Conservation (phyloP, 2,113 vertebrate genomes). For the Ondatra zibethicus region DNA sequence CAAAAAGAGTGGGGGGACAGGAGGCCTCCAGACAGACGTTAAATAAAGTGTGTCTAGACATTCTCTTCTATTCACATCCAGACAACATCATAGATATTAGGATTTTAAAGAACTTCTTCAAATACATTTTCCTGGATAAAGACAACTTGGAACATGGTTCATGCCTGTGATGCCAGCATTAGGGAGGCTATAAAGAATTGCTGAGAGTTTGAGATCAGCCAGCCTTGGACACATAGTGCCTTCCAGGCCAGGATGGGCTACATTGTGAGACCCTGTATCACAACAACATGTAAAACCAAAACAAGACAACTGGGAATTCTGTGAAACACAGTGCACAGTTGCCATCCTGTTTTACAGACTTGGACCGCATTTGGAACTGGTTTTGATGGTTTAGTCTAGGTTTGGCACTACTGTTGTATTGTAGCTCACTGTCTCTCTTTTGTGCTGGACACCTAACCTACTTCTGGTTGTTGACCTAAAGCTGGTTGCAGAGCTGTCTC, state of each 20-base stretch:
- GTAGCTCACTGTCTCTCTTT: slow-evolving; percentile 13
- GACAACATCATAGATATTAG: neutral
- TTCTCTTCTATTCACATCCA: neutral
- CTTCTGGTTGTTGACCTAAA: slow-evolving; percentile 33
- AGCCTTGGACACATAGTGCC: neutral
- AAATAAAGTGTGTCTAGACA: neutral
- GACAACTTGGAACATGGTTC: neutral
- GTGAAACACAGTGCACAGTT: neutral
- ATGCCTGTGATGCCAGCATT: neutral
- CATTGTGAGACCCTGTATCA: neutral
- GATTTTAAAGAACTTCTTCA: neutral
- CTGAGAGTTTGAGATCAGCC: neutral
- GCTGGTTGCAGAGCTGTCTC: neutral
- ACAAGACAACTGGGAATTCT: neutral
- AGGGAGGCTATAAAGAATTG: neutral
- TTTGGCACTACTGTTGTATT: neutral
- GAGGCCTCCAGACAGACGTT: neutral
- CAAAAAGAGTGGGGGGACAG: neutral
- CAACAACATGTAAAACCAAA: neutral
- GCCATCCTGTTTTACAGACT: neutral
- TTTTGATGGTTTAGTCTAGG: neutral
- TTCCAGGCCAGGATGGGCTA: neutral
- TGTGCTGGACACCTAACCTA: neutral
- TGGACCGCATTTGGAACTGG: neutral
- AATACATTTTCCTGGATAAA: neutral